phyloP scores from a whole-genome alignment of 2,113 vertebrate genomes.

The Hassar affinis region DNA sequence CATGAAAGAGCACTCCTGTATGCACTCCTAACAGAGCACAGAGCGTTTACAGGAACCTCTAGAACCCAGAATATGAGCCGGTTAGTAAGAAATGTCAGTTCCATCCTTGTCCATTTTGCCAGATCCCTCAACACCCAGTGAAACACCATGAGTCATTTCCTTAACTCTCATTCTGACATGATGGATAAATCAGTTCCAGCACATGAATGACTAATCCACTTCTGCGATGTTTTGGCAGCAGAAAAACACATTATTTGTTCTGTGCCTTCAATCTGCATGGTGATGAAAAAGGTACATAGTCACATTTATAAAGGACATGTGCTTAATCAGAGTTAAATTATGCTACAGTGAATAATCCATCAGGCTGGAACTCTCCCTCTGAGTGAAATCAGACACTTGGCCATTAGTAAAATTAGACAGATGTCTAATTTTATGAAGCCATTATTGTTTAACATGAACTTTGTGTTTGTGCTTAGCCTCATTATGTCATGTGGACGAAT shows the following conservation, averaged over 20 bases:
- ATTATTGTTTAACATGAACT: conserved; percentile 9
- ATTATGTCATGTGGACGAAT: conserved; percentile 8
- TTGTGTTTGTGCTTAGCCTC: conserved; percentile 27
- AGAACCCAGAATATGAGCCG: conserved; percentile 2
- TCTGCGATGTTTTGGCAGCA: conserved; percentile 29
- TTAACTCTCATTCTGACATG: conserved; percentile 46
- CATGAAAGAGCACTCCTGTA: conserved; percentile 64
- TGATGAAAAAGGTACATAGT: conserved; percentile 39
- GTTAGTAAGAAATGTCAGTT: conserved; percentile 17
- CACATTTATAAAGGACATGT: conserved; percentile 36
- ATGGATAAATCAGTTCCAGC: conserved; percentile 39
- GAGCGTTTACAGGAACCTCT: neutral
- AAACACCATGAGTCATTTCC: conserved; percentile 51
- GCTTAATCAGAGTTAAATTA: conserved; percentile 41
- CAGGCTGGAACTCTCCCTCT: conserved; percentile 18
- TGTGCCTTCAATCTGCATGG: conserved; percentile 39
- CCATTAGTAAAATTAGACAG: conserved; percentile 29
- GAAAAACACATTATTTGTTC: conserved; percentile 44
- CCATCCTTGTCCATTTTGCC: conserved; percentile 1
- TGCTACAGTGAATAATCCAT: conserved; percentile 35
- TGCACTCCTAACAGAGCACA: conserved; percentile 66
- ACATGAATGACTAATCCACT: conserved; percentile 47
- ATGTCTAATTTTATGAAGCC: conserved; percentile 22
- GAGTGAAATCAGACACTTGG: conserved; percentile 33
- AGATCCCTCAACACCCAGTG: conserved; percentile 36